Evolutionary conservation across 2,797 vertebrate species (phyloP).

Genomic region (Rachycentron canadum): DNA sequence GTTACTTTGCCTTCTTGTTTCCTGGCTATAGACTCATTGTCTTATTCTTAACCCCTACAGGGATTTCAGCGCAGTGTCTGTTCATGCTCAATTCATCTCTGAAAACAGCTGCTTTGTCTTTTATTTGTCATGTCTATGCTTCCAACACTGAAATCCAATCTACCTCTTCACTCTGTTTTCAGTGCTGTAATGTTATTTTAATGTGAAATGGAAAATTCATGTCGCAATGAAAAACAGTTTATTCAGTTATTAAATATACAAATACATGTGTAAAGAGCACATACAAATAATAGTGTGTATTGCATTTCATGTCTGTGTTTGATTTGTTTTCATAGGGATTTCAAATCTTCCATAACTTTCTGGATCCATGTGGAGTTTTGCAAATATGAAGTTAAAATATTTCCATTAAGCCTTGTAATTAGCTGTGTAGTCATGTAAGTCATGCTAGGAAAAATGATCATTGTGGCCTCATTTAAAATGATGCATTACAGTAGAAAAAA

Average conservation of each 20-base stretch:
- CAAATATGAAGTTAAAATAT: constrained; percentile 41
- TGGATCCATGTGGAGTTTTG: constrained; percentile 23
- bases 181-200: not conserved
- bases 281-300: not conserved
- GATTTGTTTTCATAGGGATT: not conserved
- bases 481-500: constrained; percentile 46
- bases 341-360: constrained; percentile 7
- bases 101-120: no score
- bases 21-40: no score
- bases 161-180: not conserved
- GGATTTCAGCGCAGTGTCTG: no score
- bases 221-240: not conserved
- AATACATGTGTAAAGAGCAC: not conserved
- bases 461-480: constrained; percentile 58
- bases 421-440: constrained; percentile 24
- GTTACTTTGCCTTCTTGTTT: no score
- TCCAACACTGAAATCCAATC: not conserved
- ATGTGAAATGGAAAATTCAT: not conserved
- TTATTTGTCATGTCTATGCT: not conserved
- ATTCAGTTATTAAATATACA: not conserved
- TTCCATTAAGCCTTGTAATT: constrained; percentile 46
- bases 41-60: no score
- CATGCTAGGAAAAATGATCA: constrained; percentile 25
- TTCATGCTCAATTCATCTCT: no score
- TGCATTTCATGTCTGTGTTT: no score